Percentiles rank a stretch among this genome's conserved stretches.
These are phyloP conservation scores for Micoletzkya japonica DNA, from an alignment of 2,888 invertebrate species.

Conservation along the genomic window DNA sequence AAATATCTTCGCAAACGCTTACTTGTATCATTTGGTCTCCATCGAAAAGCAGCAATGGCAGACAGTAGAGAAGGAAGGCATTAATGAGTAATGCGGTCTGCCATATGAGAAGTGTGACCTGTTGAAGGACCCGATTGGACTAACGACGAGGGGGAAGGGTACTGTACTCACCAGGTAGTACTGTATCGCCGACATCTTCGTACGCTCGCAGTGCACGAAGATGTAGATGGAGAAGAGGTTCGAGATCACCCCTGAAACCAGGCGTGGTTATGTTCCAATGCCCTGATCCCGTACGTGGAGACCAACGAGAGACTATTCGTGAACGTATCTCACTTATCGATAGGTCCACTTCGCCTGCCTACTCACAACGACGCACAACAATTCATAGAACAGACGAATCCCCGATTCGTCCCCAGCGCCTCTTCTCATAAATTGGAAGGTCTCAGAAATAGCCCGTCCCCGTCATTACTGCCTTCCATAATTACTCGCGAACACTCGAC, in stretches of 20 bases:
- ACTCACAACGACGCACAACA: no score
- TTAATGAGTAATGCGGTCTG: conserved; percentile 60
- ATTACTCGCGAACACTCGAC: no score
- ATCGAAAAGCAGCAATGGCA: conserved; percentile 54
- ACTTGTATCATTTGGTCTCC: conserved; percentile 30
- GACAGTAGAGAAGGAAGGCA: conserved; percentile 59
- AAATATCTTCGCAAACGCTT: no score
- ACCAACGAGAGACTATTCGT: background rate
- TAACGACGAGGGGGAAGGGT: background rate
- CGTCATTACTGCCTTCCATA: no score
- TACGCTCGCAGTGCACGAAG: conserved; percentile 54
- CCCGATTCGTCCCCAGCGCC: no score
- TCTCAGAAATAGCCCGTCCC: no score
- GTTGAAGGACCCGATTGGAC: conserved; percentile 18
- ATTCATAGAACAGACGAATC: no score
- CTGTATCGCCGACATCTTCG: conserved; percentile 59
- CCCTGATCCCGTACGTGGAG: background rate
- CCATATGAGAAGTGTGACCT: conserved; percentile 61
- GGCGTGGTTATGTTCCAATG: no score
- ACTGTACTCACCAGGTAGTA: conserved; percentile 55
- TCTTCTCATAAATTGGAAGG: no score
- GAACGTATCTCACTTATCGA: no score
- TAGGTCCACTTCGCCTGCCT: no score
- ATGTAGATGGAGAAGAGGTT: conserved; percentile 58
- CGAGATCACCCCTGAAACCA: conserved; percentile 50